Evolutionary conservation across 2,888 invertebrate genomes (phyloP).

Genomic region (Bembecia ichneumoniformis): DNA sequence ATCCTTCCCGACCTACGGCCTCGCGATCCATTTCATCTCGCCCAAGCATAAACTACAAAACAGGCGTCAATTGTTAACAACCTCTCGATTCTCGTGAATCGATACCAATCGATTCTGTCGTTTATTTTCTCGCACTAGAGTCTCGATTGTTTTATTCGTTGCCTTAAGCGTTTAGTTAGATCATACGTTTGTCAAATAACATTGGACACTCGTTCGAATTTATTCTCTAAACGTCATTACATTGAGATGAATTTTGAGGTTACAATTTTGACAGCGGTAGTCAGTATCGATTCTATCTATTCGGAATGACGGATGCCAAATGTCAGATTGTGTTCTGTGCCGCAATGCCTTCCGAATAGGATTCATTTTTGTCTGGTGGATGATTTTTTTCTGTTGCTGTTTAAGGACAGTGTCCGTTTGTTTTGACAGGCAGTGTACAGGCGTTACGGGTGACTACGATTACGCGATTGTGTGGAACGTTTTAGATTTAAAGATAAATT

Average conservation of each 20-base stretch:
- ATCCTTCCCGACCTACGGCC: constrained; percentile 40
- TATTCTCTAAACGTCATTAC: constrained; percentile 30
- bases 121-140: constrained; percentile 59
- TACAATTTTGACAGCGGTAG: constrained; percentile 45
- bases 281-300: constrained; percentile 33
- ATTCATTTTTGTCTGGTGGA: not conserved
- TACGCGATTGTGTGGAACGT: constrained; percentile 56
- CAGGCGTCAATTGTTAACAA: constrained; percentile 70
- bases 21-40: constrained; percentile 65
- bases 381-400: constrained; percentile 15
- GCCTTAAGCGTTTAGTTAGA: constrained; percentile 32
- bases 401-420: constrained; percentile 47
- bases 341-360: constrained; percentile 20
- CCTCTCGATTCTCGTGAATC: constrained; percentile 64
- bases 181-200: constrained; percentile 34
- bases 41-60: constrained; percentile 59
- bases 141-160: constrained; percentile 57
- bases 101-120: constrained; percentile 61
- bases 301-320: constrained; percentile 29
- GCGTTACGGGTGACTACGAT: constrained; percentile 61
- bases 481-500: constrained; percentile 58
- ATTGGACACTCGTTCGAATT: constrained; percentile 27
- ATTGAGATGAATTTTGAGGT: constrained; percentile 37
- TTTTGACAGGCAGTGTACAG: constrained; percentile 65
- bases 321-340: constrained; percentile 12